Evolutionary conservation across 53 echinoderm and acorn worm genomes (phyloP), one percentile per base, ranked within the genome.

Genomic region (Henricia sp.): DNA sequence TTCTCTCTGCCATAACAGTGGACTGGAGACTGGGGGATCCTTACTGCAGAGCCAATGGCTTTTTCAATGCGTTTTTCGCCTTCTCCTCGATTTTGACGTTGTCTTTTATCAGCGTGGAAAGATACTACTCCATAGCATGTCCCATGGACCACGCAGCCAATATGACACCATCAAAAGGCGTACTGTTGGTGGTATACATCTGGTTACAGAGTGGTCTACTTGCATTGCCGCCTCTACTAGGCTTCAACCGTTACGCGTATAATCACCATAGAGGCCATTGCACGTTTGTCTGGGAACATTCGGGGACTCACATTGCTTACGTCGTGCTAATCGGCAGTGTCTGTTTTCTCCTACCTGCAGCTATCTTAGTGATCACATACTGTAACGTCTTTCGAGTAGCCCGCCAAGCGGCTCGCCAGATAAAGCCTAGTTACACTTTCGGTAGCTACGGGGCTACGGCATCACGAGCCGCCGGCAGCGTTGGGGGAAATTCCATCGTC

Each of bases 381-480:
- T 83, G 90, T 42, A 90, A 82, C 27, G 90, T 95, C n/a, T 93
- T 95, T 54, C 75, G 90, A 20, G 92, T 95, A 16, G 95, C 95
- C 20, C 88, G 95, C 32, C 85, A 89, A 46, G 90, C 95, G 34
- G 92, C 95, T 3, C 52, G 93, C 25, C 95, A 93, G 46, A 74
- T 93, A 28, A 83, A 80, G 30, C 95, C 95, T 6, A 38, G 67
- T 16, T 84, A 90, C 14, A 85, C 90, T 4, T 84, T 87, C 40
- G 90, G 87, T 19, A 92, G 50, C 62, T 92, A 92, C 82, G 92
- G 92, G 14, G 71, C 92, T 13, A 92, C 92, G 17, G 82, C 89
- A 6, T 58, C 76, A 13, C 39, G 88, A 16, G 84, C 70, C 28
- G 56, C 26, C 55, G 43, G 68, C 55, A 33, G 72, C 12, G 30